Conservation (phyloP, 2,888 invertebrate genomes). For the Euzophera pinguis region DNA sequence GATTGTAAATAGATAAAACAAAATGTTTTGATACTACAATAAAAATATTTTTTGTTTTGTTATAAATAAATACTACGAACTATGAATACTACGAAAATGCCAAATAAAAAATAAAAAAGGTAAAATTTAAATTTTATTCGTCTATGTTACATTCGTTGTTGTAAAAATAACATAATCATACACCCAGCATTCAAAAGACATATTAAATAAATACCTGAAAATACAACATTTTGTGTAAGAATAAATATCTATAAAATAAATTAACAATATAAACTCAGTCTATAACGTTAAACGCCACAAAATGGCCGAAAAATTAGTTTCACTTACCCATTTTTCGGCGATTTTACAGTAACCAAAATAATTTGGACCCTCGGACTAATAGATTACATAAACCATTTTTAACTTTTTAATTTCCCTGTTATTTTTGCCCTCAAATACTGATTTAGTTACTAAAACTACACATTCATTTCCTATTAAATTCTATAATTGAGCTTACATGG, state of each 20-base stretch:
- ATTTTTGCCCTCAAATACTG: conserved; percentile 13
- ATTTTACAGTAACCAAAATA: conserved; percentile 50
- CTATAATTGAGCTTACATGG: background rate
- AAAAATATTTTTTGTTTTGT: no score
- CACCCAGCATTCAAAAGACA: conserved; percentile 26
- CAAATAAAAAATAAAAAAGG: background rate
- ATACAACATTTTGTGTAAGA: conserved; percentile 28
- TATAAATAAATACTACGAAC: no score
- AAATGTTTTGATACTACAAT: conserved; percentile 9
- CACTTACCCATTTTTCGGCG: conserved; percentile 45
- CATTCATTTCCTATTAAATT: background rate
- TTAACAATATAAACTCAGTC: conserved; percentile 68
- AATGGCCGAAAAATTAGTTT: conserved; percentile 58
- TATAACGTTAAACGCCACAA: conserved; percentile 46
- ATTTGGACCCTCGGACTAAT: conserved; percentile 33
- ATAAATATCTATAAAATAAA: conserved; percentile 53
- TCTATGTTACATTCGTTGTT: conserved; percentile 48
- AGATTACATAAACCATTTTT: conserved; percentile 19
- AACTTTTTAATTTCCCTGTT: conserved; percentile 15
- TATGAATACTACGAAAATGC: no score
- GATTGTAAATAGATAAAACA: conserved; percentile 26
- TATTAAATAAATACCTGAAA: conserved; percentile 27
- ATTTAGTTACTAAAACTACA: background rate
- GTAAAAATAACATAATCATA: conserved; percentile 24
- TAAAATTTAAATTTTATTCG: conserved; percentile 31